Evolutionary conservation across 1,140 invertebrate species (phyloP).

Genomic region (Stegodyphus dumicola): DNA sequence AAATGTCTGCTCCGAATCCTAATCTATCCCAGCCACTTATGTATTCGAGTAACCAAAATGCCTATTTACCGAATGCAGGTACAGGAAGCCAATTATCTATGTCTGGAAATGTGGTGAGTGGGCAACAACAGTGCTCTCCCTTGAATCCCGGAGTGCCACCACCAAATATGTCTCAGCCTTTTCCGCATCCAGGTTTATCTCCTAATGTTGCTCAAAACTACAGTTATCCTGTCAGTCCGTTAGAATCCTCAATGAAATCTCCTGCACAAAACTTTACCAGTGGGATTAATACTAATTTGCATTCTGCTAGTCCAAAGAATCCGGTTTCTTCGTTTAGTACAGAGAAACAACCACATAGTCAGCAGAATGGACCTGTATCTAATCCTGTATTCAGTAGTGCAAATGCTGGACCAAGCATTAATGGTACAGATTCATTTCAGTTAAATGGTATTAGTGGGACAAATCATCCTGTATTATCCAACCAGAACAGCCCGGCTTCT

Average conservation of each 20-base stretch:
- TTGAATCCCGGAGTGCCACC: neutral
- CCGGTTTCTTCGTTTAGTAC: slow-evolving; percentile 1
- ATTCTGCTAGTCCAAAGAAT: slow-evolving; percentile 44
- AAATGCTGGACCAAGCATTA: slow-evolving; percentile 14
- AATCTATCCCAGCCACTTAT: slow-evolving; percentile 30
- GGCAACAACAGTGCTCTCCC: neutral
- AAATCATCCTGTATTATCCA: neutral
- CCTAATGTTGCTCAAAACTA: slow-evolving; percentile 37
- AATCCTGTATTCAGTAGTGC: neutral
- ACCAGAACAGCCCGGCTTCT: neutral
- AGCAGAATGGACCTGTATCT: slow-evolving; percentile 41
- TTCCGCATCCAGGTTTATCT: neutral
- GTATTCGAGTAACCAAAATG: slow-evolving; percentile 34
- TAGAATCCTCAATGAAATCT: neutral
- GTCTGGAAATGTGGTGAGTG: slow-evolving; percentile 5
- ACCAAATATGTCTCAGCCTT: slow-evolving; percentile 3
- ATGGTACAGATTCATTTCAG: slow-evolving; percentile 19
- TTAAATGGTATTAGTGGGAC: slow-evolving; percentile 34
- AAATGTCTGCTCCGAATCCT: slow-evolving; percentile 38
- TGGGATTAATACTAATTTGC: neutral
- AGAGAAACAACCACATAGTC: slow-evolving; percentile 2
- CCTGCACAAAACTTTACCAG: neutral
- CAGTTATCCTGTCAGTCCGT: slow-evolving; percentile 8
- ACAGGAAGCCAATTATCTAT: neutral
- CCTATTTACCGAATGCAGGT: slow-evolving; percentile 26